Conservation (phyloP, 2,888 invertebrate species). For the Napeogenes sylphis region DNA sequence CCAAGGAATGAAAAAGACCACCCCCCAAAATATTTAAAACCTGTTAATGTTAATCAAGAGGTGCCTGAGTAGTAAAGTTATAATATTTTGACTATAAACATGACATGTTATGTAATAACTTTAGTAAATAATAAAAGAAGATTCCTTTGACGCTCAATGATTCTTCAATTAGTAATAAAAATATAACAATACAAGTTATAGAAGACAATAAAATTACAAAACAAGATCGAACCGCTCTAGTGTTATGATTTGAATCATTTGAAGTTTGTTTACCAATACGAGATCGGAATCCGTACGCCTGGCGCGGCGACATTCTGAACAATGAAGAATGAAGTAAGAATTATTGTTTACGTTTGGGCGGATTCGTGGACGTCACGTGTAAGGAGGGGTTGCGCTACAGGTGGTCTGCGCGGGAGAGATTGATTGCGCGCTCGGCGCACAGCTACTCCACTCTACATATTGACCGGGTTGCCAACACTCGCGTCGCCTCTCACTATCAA, state of each 20-base stretch:
- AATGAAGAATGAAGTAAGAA: constrained; percentile 76
- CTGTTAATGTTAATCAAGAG: no score
- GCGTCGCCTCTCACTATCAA: constrained; percentile 60
- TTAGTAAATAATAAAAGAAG: no score
- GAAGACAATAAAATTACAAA: no score
- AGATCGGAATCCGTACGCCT: constrained; percentile 68
- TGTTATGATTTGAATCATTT: constrained; percentile 30
- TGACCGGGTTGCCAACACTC: constrained; percentile 72
- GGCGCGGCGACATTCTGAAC: constrained; percentile 69
- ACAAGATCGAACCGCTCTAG: no score
- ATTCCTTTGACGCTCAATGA: no score
- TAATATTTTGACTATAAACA: no score
- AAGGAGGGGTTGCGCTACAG: constrained; percentile 57
- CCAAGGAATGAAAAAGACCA: no score
- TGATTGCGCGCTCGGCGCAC: constrained; percentile 71
- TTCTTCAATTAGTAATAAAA: no score
- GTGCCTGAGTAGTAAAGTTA: no score
- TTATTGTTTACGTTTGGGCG: constrained; percentile 78
- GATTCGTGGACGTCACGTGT: constrained; percentile 75
- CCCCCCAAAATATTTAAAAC: no score
- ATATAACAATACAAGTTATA: no score
- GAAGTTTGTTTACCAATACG: constrained; percentile 73
- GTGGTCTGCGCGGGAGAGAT: constrained; percentile 71
- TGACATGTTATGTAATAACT: no score
- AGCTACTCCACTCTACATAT: constrained; percentile 77